These are phyloP conservation scores for Acestrorhynchus altus DNA, from an alignment of 2,797 vertebrate species.

Conservation along the genomic window DNA sequence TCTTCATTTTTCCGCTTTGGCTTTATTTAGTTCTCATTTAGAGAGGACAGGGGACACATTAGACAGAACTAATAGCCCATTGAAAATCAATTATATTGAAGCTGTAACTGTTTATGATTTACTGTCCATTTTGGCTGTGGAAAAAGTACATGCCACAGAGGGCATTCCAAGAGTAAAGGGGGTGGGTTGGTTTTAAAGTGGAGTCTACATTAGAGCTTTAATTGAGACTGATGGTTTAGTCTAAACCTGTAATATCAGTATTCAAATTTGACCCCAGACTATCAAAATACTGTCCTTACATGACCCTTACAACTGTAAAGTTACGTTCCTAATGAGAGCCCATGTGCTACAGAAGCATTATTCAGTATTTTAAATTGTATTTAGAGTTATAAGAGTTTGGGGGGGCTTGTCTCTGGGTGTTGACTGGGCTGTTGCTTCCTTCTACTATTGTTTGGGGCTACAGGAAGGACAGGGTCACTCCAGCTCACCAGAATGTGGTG, in stretches of 20 bases:
- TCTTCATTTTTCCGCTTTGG: slow-evolving; percentile 28
- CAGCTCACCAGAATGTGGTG: no score
- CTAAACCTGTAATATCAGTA: not conserved
- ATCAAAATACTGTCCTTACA: no score
- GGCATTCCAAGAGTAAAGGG: slow-evolving; percentile 21
- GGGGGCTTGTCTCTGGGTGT: no score
- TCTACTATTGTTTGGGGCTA: no score
- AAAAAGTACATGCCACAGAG: slow-evolving; percentile 20
- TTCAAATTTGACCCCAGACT: no score
- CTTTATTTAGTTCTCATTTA: slow-evolving; percentile 35
- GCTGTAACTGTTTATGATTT: slow-evolving; percentile 34
- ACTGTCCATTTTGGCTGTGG: slow-evolving; percentile 34
- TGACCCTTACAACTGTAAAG: no score
- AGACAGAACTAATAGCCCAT: slow-evolving; percentile 43
- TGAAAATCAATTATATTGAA: slow-evolving; percentile 47
- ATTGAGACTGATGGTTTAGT: not conserved
- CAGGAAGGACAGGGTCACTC: no score
- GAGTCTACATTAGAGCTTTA: not conserved
- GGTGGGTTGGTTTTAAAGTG: not conserved
- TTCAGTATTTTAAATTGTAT: no score
- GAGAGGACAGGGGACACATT: slow-evolving; percentile 47
- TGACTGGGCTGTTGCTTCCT: no score
- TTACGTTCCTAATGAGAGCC: no score
- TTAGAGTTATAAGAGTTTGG: no score
- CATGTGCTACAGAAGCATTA: no score